Percentiles rank a stretch among this genome's conserved stretches.
These are phyloP conservation scores for Neelides folsomi DNA, from an alignment of 2,888 invertebrate species.

Conservation along the genomic window DNA sequence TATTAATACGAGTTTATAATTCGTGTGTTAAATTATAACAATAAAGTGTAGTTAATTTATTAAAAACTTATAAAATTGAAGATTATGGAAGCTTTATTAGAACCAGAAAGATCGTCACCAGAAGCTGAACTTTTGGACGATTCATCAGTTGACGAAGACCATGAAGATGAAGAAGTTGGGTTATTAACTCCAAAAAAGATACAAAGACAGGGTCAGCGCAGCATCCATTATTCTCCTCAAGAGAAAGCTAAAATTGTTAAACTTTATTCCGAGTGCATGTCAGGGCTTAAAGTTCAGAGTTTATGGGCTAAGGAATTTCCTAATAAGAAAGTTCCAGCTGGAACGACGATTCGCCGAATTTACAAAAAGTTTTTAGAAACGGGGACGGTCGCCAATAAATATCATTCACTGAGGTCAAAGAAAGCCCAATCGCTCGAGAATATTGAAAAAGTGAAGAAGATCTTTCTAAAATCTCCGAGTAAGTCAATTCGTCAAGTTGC, in stretches of 20 bases:
- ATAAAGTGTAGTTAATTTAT: too few relatives aligned
- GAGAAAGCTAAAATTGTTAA: background rate
- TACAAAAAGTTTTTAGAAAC: slow-evolving; percentile 2
- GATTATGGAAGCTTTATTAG: too few relatives aligned
- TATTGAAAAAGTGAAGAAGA: slow-evolving; percentile 2
- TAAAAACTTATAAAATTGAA: too few relatives aligned
- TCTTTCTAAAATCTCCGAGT: slow-evolving; percentile 1
- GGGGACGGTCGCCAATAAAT: background rate
- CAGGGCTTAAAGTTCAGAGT: background rate
- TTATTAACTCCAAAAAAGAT: too few relatives aligned
- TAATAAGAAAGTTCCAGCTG: background rate
- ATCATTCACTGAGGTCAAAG: background rate
- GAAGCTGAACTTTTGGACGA: too few relatives aligned
- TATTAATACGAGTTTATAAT: too few relatives aligned
- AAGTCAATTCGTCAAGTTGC: slow-evolving; percentile 5
- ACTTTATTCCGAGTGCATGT: background rate
- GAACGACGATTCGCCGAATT: background rate
- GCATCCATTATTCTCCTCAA: background rate
- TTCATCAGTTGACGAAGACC: too few relatives aligned
- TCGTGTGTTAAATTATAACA: too few relatives aligned
- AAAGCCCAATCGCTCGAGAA: slow-evolving; percentile 1
- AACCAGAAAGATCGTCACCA: too few relatives aligned
- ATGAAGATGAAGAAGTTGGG: too few relatives aligned
- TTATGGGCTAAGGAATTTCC: background rate
- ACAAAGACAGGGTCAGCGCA: too few relatives aligned